These are phyloP conservation scores for Xylota sylvarum DNA, from an alignment of 2,888 invertebrate species.

Conservation along the genomic window DNA sequence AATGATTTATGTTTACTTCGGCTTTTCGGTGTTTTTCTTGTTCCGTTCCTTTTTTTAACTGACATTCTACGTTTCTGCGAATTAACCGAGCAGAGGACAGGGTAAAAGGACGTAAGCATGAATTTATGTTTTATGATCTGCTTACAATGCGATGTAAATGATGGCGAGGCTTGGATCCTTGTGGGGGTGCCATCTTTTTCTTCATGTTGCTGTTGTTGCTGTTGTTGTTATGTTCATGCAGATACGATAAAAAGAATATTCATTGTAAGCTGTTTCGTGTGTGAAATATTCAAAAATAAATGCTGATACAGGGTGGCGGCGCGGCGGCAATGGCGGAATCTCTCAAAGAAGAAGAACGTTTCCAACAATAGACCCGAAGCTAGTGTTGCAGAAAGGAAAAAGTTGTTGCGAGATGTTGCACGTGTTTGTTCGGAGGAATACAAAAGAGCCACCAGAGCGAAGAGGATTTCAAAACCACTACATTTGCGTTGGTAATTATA, in stretches of 20 bases:
- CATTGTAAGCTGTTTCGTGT: conserved; percentile 56
- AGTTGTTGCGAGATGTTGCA: too few relatives aligned
- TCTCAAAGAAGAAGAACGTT: not conserved
- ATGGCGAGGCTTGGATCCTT: not conserved
- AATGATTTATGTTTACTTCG: conserved; percentile 76
- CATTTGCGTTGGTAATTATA: too few relatives aligned
- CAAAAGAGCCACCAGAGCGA: too few relatives aligned
- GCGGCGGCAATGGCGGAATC: not conserved
- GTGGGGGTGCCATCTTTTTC: conserved; percentile 11
- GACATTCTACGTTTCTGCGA: conserved; percentile 48
- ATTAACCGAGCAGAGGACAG: conserved; percentile 54
- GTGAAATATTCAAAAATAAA: conserved; percentile 45
- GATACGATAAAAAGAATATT: conserved; percentile 43
- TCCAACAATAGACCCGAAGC: not conserved
- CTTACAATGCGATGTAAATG: conserved; percentile 71
- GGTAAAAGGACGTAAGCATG: conserved; percentile 55
- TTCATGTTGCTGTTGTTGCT: not conserved
- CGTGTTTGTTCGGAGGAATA: too few relatives aligned
- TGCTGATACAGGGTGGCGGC: not conserved
- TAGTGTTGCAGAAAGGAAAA: not conserved
- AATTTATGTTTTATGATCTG: conserved; percentile 68
- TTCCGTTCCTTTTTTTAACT: conserved; percentile 48
- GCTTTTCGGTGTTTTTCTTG: conserved; percentile 68
- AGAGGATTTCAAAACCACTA: too few relatives aligned
- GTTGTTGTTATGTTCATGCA: not conserved